Conservation (phyloP, 1,140 invertebrate species). For the Drosophila jambulina region DNA sequence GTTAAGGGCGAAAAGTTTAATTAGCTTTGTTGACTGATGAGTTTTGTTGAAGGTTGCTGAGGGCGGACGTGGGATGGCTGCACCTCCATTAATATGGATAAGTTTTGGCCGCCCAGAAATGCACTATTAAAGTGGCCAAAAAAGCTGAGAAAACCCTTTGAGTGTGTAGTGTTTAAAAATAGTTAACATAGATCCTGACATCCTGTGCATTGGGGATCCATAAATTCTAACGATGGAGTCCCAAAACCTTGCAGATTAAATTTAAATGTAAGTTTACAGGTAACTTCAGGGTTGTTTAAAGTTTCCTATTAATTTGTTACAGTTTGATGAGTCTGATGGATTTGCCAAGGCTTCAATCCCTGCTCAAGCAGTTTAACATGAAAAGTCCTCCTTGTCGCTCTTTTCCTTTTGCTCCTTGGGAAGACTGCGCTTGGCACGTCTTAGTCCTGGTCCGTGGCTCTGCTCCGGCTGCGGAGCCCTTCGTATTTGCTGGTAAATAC, state of each 20-base stretch:
- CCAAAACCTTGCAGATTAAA: neutral
- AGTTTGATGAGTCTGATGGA: slow-evolving; percentile 24
- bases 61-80: slow-evolving; percentile 1
- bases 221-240: neutral
- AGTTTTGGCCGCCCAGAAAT: neutral
- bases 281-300: neutral
- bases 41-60: slow-evolving; percentile 39
- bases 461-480: slow-evolving; percentile 9
- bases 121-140: slow-evolving; percentile 11
- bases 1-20: slow-evolving; percentile 53
- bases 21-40: slow-evolving; percentile 65
- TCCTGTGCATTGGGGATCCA: neutral
- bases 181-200: too few species aligned
- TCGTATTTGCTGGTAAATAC: slow-evolving; percentile 41
- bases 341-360: slow-evolving; percentile 52
- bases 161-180: neutral
- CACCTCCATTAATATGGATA: slow-evolving; percentile 23
- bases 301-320: neutral
- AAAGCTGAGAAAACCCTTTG: neutral
- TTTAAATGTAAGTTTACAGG: neutral
- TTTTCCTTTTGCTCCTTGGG: slow-evolving; percentile 1
- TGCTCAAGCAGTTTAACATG: slow-evolving; percentile 35
- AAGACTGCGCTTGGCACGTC: slow-evolving; percentile 50
- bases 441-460: slow-evolving; percentile 1
- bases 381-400: neutral